Conservation (phyloP, 2,113 vertebrate species). For the Tetrax tetrax region DNA sequence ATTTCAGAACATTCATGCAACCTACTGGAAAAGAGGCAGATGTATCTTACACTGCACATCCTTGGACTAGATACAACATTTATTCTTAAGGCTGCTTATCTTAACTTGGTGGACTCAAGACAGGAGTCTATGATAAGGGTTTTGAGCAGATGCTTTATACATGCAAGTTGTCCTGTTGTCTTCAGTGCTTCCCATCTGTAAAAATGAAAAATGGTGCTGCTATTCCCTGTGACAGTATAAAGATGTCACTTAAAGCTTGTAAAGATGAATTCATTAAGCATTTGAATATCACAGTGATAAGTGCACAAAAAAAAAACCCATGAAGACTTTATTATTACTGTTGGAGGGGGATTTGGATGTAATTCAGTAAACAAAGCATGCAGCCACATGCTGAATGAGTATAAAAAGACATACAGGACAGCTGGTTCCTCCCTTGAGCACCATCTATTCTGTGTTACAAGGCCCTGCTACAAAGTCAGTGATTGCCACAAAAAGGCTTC, state of each 20-base stretch:
- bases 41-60: background rate
- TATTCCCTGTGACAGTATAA: background rate
- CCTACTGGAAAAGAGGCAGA: background rate
- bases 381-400: background rate
- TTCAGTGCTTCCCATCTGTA: background rate
- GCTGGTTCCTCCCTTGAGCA: conserved; percentile 3
- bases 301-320: background rate
- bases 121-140: background rate
- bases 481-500: background rate
- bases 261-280: background rate
- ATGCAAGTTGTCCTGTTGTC: background rate
- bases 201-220: background rate
- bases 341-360: background rate
- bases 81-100: background rate
- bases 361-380: background rate
- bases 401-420: conserved; percentile 26
- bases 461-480: background rate
- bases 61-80: background rate
- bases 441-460: background rate
- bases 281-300: background rate
- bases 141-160: background rate
- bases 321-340: background rate
- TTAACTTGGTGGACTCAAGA: background rate
- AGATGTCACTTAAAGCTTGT: background rate
- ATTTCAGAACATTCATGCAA: background rate